Base-by-base conservation (phyloP, 1,140 invertebrate species). In the Euwallacea similis region DNA sequence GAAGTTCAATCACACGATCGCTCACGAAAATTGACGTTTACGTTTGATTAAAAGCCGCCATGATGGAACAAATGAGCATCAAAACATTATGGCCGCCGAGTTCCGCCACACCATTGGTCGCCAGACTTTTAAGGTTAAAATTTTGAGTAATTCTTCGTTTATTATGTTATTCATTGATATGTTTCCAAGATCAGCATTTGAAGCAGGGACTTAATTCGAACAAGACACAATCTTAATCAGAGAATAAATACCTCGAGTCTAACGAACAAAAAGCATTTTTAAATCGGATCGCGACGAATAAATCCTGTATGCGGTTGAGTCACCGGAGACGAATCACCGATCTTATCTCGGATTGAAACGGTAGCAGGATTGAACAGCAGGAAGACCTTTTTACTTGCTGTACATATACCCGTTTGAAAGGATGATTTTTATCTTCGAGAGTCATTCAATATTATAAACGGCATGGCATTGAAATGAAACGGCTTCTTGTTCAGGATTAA, bases 351-450 rank as follows among this genome's bases (percentile, higher is more conserved):
- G 47, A 70, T 70, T 70, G 68, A 70, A 70, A 70, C 68, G 68
- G 68, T 70, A 70, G 68, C 68, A 70, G 68, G 68, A 70, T 64
- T 47, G 68, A 70, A 70, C 68, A 70, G 68, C 68, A 70, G 68
- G 68, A 70, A 70, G 68, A 62, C 61, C 68, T 70, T 70, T 70
- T 70, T 70, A 70, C 68, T 70, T 70, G 46, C 42, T 60, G 44
- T 69, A 41, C 42, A 47, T 63, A 70, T 46, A 61, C 59, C 59
- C 59, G 47, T 70, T 70, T 70, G 68, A 70, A 70, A 70, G 68
- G 61, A 63, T 70, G 68, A 70, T 70, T 64, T 64, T 70, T 70
- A 70, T 70, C 68, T 63, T 63, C 44, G 68, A 21, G 33, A 64
- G 60, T 55, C 68, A 70, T 70, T 70, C 68, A 70, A 70, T 70